Percentiles rank a stretch among this genome's conserved stretches.
Conservation (phyloP, 2,797 vertebrate genomes). For the Orientallactaga sibirica region DNA sequence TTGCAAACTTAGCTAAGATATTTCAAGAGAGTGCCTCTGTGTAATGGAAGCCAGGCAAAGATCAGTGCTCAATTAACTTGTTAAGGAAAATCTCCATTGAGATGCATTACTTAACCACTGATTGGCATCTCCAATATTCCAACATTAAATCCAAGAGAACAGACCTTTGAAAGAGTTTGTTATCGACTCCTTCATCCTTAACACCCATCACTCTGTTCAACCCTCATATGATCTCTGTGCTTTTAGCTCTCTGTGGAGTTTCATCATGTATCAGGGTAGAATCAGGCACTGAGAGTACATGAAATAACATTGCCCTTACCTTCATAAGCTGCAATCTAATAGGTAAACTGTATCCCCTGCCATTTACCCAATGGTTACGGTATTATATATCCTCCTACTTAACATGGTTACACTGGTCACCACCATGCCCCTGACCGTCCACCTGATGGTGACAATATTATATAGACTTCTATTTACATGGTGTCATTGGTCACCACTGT, state of each 20-base stretch:
- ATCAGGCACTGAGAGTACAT: background rate
- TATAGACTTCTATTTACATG: too few relatives aligned
- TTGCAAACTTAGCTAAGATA: background rate
- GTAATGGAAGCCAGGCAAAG: background rate
- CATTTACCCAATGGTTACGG: background rate
- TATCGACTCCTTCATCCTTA: background rate
- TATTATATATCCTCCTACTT: background rate
- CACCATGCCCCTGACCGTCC: too few relatives aligned
- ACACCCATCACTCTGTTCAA: background rate
- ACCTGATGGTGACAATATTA: too few relatives aligned
- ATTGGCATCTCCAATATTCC: background rate
- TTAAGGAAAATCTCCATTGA: background rate
- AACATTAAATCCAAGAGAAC: slow-evolving; percentile 26
- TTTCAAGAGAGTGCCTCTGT: background rate
- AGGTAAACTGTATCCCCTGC: background rate
- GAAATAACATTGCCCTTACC: background rate
- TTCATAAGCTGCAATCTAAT: background rate
- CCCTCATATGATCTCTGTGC: background rate
- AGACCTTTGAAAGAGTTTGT: background rate
- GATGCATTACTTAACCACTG: slow-evolving; percentile 1
- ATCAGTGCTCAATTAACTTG: background rate
- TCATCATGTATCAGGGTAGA: background rate
- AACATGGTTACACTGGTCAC: background rate
- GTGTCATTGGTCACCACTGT: too few relatives aligned
- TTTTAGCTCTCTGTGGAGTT: background rate